Evolutionary conservation across 2,797 vertebrate genomes (phyloP), one percentile per base, ranked within the genome.

Genomic region (Telmatherina bonti): DNA sequence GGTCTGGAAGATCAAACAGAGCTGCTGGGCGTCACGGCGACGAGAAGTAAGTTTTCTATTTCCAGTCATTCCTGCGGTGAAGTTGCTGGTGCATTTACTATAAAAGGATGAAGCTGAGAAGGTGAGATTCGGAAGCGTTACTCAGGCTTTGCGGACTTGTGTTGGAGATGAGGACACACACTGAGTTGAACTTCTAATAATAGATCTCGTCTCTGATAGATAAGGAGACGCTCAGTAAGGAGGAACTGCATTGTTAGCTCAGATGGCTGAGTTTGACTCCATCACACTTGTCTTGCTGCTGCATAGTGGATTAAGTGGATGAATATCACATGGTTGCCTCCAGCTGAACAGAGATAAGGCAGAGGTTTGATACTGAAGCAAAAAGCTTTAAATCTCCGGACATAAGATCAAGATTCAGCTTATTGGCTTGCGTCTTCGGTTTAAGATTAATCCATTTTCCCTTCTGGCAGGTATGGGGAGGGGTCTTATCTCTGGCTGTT

Each of bases 1-100:
- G 76, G 98, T 99, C 68, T 99, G 98, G 98, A 99, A 99, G 95
- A 99, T 99, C 84, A 99, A 99, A 85, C 98, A 99, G 74, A 99
- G 97, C 89, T 99, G 98, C 89, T 99, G 98, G 97, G 98, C 98
- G 0, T 99, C 98, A 0, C 94, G 98, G 38, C 93, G 98, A 55
- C 94, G 98, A 95, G 97, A 99, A 95, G 98, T 99, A 88, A 91
- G 95, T 57, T 12, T 7, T 24, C 15, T 45, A n/a, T 0, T 41
- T 33, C 1, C 26, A 10, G 8, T 47, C 26, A 27, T 53, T 41
- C 43, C 16, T 13, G 29, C 8, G 2, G 15, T 29, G 20, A 55
- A 47, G 63, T 35, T 51, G 58, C n/a, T 31, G 52, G 26, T 72
- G 24, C 41, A 1, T 4, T 12, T 16, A 13, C 26, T 7, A 45